Percentiles rank a stretch among this genome's conserved stretches.
Evolutionary conservation across 2,113 vertebrate genomes (phyloP).

Genomic region (Lathamus discolor): DNA sequence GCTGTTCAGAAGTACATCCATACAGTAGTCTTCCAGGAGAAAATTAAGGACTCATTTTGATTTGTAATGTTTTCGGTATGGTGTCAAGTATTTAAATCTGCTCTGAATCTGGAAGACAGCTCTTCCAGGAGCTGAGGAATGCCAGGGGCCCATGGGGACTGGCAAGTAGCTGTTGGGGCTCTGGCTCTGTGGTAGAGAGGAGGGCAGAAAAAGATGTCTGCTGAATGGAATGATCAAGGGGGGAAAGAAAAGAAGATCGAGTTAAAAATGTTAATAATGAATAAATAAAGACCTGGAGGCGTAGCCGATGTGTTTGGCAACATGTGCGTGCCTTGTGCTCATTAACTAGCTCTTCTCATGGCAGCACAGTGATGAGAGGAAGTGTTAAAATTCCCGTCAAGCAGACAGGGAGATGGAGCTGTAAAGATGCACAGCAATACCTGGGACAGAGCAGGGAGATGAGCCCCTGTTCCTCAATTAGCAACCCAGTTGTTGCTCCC

Average conservation of each 20-base stretch:
- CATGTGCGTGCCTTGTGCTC: not conserved
- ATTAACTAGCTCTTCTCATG: rapidly evolving
- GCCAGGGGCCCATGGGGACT: not conserved
- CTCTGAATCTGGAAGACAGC: not conserved
- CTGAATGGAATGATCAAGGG: not conserved
- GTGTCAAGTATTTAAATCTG: conserved; percentile 22
- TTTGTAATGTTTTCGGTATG: not conserved
- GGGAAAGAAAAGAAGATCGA: not conserved
- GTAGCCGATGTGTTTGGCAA: not conserved
- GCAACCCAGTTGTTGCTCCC: not conserved
- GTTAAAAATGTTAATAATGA: not conserved
- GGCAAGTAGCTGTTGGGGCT: not conserved
- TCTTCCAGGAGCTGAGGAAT: conserved; percentile 9
- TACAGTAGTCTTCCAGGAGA: not conserved
- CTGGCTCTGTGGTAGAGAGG: not conserved
- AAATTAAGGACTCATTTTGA: not conserved
- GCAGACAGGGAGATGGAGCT: not conserved
- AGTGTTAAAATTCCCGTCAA: not conserved
- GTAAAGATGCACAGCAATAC: not conserved
- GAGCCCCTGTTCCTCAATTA: not conserved
- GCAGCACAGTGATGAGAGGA: not conserved
- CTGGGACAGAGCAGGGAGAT: not conserved
- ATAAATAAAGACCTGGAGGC: not conserved
- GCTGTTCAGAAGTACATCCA: not conserved
- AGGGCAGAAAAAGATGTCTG: not conserved